These are phyloP conservation scores for Aphelinus atriplicis DNA, from an alignment of 1,140 invertebrate species.

Conservation along the genomic window DNA sequence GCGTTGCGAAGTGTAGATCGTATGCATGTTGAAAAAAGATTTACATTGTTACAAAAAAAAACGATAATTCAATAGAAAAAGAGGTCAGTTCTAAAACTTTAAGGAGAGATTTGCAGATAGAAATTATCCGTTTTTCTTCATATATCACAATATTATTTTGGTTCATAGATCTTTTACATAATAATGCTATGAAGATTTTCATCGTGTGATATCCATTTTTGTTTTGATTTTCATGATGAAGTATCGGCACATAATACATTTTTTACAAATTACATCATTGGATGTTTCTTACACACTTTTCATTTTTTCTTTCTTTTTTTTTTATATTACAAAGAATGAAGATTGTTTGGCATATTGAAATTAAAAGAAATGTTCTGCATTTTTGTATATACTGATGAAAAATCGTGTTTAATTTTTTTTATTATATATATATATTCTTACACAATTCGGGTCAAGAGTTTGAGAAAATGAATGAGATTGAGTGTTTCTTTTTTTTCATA, in stretches of 20 bases:
- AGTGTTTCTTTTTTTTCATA: conserved; percentile 39
- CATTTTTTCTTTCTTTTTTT: conserved; percentile 4
- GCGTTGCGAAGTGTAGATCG: conserved; percentile 25
- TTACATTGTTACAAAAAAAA: conserved; percentile 35
- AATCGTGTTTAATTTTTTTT: conserved; percentile 36
- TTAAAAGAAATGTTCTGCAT: conserved; percentile 23
- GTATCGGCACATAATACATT: neutral
- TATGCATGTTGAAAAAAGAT: conserved; percentile 34
- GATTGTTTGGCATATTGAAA: conserved; percentile 30
- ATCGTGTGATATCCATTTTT: conserved; percentile 16
- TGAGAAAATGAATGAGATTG: conserved; percentile 28
- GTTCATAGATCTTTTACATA: conserved; percentile 8
- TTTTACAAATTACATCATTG: conserved; percentile 24
- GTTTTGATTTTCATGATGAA: neutral
- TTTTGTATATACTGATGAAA: conserved; percentile 31
- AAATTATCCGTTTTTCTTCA: conserved; percentile 25
- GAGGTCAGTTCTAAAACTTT: conserved; percentile 15
- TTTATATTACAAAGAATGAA: conserved; percentile 27
- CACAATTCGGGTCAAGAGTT: conserved; percentile 13
- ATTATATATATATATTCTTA: conserved; percentile 31
- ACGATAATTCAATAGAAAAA: conserved; percentile 34
- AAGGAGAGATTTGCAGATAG: neutral
- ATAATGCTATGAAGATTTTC: conserved; percentile 11
- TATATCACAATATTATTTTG: conserved; percentile 6
- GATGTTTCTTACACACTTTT: conserved; percentile 30